Evolutionary conservation across 2,888 invertebrate genomes (phyloP).

Genomic region (Sarcophaga caerulescens): DNA sequence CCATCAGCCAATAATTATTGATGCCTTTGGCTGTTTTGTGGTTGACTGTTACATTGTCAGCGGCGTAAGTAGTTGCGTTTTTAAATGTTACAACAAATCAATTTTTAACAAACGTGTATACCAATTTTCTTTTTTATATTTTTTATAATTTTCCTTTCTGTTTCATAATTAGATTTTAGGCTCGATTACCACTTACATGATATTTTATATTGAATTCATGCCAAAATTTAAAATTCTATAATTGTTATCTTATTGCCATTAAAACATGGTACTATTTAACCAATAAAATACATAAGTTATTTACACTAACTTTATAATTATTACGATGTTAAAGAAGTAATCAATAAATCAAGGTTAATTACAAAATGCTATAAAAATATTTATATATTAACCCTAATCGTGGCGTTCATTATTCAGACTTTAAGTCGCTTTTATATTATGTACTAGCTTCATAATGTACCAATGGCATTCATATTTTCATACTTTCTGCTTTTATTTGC

Average conservation of each 20-base stretch:
- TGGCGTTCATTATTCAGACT: too few species aligned
- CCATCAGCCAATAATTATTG: conserved; percentile 72
- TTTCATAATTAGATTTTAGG: conserved; percentile 59
- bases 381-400: too few species aligned
- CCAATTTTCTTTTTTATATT: background rate
- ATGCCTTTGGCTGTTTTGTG: conserved; percentile 69
- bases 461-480: too few species aligned
- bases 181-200: conserved; percentile 69
- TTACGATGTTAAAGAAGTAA: too few species aligned
- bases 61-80: conserved; percentile 63
- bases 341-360: too few species aligned
- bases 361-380: too few species aligned
- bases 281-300: background rate
- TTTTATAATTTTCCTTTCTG: conserved; percentile 21
- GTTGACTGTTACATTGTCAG: conserved; percentile 69
- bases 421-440: too few species aligned
- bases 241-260: background rate
- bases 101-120: background rate
- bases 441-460: too few species aligned
- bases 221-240: conserved; percentile 69
- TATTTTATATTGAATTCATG: conserved; percentile 70
- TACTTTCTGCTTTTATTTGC: too few species aligned
- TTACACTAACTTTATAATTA: too few species aligned
- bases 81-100: conserved; percentile 7
- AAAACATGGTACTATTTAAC: conserved; percentile 13